Evolutionary conservation across 2,113 vertebrate genomes (phyloP), one percentile per base, ranked within the genome.

Genomic region (Seriola rivoliana): DNA sequence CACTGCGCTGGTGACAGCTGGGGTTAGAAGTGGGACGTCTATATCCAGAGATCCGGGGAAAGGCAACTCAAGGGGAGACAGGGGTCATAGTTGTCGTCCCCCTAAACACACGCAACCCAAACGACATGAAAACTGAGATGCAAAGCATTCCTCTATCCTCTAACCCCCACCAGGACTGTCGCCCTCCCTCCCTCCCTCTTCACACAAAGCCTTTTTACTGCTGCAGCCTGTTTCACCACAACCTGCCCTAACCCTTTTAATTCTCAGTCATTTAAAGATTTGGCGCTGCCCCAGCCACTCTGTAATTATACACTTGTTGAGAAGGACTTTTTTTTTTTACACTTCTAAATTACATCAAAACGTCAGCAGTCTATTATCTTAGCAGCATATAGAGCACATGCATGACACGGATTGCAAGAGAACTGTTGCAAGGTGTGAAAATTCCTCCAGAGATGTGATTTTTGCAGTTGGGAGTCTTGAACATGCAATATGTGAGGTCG

Each of bases 1-100:
- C 60, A 62, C 60, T 71, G 32, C 38, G 17, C 63, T 71, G 75
- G 88, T 88, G 93, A 94, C 94, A 95, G 94, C 94, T 94, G 94
- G 72, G 62, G 71, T 83, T 84, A 60, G 69, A 76, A 88, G 78
- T 34, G 54, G 71, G 83, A 89, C 38, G 23, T 92, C 92, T 94
- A 90, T 88, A 92, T 93, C 75, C 85, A 93, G 93, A 92, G 80
- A 90, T 86, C 83, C 38, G 59, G 73, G 40, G 88, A 78, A 85
- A 90, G 78, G 73, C 71, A 71, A 84, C 84, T 77, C 36, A 77
- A 79, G 71, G 75, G 70, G 82, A 87, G 77, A 87, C 64, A 11
- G 55, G 88, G 88, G 87, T 92, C 91, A 89, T 59, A 80, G 70
- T 78, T 85, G 77, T 78, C 68, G 65, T 73, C 62, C 84, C 80